Percentiles rank a stretch among this genome's conserved stretches.
phyloP scores from a whole-genome alignment of 2,888 invertebrate genomes.

The Aleiodes alternator region DNA sequence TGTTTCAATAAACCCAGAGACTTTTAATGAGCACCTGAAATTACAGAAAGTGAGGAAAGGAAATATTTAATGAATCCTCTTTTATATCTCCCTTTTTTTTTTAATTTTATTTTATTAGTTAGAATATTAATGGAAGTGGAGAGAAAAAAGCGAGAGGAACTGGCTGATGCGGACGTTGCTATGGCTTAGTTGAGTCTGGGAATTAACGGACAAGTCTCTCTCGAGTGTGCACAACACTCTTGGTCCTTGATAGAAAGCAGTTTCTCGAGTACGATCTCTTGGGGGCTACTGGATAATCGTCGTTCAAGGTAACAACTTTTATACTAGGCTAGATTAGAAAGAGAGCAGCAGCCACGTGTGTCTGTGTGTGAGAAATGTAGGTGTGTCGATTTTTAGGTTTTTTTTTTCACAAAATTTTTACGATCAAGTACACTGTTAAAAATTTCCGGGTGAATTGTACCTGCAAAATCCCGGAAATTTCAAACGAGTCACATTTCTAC shows the following conservation, averaged over 20 bases:
- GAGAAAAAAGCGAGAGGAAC: background rate
- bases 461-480: too few species aligned
- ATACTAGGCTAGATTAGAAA: conserved; percentile 37
- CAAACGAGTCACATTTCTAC: too few species aligned
- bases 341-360: conserved; percentile 3
- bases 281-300: conserved; percentile 35
- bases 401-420: too few species aligned
- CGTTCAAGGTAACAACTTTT: conserved; percentile 42
- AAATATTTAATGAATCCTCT: background rate
- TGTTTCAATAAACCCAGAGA: background rate
- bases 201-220: conserved; percentile 23
- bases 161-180: conserved; percentile 26
- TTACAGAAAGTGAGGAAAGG: background rate
- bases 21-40: conserved; percentile 29
- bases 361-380: background rate
- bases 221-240: background rate
- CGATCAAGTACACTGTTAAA: too few species aligned
- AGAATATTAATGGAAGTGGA: background rate
- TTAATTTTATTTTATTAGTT: conserved; percentile 12
- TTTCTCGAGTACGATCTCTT: conserved; percentile 25
- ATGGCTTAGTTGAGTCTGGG: conserved; percentile 36
- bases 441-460: too few species aligned
- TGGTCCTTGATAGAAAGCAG: conserved; percentile 44
- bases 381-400: background rate
- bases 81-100: background rate